phyloP scores from a whole-genome alignment of 2,888 invertebrate species.

The Physocephala rufipes region DNA sequence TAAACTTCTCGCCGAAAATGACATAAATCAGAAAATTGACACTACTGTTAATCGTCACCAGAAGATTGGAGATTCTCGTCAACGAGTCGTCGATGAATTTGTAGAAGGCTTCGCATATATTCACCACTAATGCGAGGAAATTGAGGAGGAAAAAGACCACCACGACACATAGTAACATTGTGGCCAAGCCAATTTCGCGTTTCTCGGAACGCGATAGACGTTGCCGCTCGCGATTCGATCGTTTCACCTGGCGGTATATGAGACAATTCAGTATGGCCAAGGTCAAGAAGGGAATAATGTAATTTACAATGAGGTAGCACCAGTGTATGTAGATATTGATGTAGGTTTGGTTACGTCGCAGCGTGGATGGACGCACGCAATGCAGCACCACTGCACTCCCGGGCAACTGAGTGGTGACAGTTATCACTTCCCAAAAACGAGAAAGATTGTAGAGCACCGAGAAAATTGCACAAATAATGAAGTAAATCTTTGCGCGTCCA shows the following conservation, averaged over 20 bases:
- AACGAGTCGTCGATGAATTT: slow-evolving; percentile 74
- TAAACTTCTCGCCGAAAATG: slow-evolving; percentile 97
- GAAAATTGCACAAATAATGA: slow-evolving; percentile 81
- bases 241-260: slow-evolving; percentile 89
- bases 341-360: slow-evolving; percentile 78
- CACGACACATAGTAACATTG: slow-evolving; percentile 94
- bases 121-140: slow-evolving; percentile 84
- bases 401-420: slow-evolving; percentile 62
- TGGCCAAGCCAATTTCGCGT: slow-evolving; percentile 92
- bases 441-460: slow-evolving; percentile 88
- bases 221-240: slow-evolving; percentile 89
- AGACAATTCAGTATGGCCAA: slow-evolving; percentile 89
- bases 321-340: slow-evolving; percentile 91
- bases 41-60: slow-evolving; percentile 96
- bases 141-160: slow-evolving; percentile 95
- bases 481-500: slow-evolving; percentile 84
- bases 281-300: slow-evolving; percentile 89
- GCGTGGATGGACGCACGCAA: slow-evolving; percentile 74
- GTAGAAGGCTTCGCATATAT: slow-evolving; percentile 85
- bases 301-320: slow-evolving; percentile 94
- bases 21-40: slow-evolving; percentile 98
- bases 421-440: slow-evolving; percentile 76
- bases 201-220: slow-evolving; percentile 88
- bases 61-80: slow-evolving; percentile 85
- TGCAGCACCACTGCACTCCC: slow-evolving; percentile 71